phyloP scores from a whole-genome alignment of 2,888 invertebrate genomes.

The Acanthopleura granulata region DNA sequence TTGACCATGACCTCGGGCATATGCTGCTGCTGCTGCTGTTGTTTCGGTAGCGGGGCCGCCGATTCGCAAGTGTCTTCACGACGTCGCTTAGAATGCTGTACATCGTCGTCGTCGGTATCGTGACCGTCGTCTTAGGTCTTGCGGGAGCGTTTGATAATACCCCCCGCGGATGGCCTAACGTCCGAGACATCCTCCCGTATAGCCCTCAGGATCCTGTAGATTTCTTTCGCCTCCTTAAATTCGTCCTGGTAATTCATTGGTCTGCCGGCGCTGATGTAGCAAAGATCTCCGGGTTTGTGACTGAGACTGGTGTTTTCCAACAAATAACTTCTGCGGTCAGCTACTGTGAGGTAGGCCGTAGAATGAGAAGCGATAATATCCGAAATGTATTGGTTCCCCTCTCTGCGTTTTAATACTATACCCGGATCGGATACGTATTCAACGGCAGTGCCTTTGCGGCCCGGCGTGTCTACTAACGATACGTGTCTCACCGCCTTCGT shows the following conservation, averaged over 20 bases:
- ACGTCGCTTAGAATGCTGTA: background rate
- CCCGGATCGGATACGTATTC: background rate
- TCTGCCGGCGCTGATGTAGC: background rate
- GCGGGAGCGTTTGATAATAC: background rate
- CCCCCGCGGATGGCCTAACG: background rate
- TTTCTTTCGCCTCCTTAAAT: background rate
- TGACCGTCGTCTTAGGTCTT: background rate
- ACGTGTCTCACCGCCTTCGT: background rate
- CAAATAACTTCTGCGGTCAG: background rate
- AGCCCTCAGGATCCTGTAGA: background rate
- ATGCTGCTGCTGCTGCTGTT: no score
- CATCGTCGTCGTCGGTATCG: background rate
- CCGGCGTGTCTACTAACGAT: background rate
- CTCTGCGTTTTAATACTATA: slow-evolving; percentile 3
- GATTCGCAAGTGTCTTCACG: background rate
- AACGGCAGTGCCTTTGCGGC: background rate
- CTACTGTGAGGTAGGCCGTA: background rate
- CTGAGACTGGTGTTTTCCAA: background rate
- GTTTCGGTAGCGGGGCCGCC: background rate
- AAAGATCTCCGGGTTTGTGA: background rate
- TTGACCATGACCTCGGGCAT: background rate
- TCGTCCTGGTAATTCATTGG: background rate
- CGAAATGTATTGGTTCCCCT: background rate
- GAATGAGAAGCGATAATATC: background rate
- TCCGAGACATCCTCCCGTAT: background rate